These are phyloP conservation scores for Gallinago stenura DNA, from an alignment of 2,797 vertebrate species.

Conservation along the genomic window DNA sequence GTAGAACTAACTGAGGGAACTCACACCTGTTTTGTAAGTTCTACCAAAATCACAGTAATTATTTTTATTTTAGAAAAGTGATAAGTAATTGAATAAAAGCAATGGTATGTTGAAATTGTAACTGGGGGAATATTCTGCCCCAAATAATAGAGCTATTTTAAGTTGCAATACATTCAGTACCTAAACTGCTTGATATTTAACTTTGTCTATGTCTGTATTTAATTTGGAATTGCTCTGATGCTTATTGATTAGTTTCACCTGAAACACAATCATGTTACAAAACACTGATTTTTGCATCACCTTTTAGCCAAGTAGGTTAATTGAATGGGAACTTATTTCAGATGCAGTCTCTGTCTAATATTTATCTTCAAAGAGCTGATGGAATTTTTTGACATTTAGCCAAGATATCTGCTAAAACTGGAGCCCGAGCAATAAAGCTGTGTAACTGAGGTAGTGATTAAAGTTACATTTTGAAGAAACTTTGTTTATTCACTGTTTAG, in stretches of 20 bases:
- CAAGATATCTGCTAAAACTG: slow-evolving; percentile 1
- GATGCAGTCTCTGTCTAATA: not conserved
- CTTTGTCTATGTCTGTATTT: not conserved
- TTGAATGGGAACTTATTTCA: slow-evolving; percentile 28
- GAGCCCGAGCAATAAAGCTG: not conserved
- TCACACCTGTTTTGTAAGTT: not conserved
- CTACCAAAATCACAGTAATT: not conserved
- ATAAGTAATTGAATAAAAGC: not conserved
- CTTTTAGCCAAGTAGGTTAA: slow-evolving; percentile 54
- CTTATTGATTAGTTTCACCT: slow-evolving; percentile 27
- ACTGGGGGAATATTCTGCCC: not conserved
- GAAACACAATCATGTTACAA: slow-evolving; percentile 13
- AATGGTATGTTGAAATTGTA: not conserved
- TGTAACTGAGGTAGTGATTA: not conserved
- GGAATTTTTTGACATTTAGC: slow-evolving; percentile 40
- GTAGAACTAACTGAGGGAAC: not conserved
- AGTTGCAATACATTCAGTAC: not conserved
- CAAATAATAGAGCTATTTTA: not conserved
- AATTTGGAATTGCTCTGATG: slow-evolving; percentile 24
- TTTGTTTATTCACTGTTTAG: not conserved
- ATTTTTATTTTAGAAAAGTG: not conserved
- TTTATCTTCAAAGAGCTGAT: slow-evolving; percentile 27
- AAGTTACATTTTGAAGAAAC: not conserved
- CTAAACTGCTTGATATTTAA: not conserved
- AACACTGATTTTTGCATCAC: slow-evolving; percentile 33